Base-by-base conservation (phyloP, 2,797 vertebrate species). In the Falco cherrug region DNA sequence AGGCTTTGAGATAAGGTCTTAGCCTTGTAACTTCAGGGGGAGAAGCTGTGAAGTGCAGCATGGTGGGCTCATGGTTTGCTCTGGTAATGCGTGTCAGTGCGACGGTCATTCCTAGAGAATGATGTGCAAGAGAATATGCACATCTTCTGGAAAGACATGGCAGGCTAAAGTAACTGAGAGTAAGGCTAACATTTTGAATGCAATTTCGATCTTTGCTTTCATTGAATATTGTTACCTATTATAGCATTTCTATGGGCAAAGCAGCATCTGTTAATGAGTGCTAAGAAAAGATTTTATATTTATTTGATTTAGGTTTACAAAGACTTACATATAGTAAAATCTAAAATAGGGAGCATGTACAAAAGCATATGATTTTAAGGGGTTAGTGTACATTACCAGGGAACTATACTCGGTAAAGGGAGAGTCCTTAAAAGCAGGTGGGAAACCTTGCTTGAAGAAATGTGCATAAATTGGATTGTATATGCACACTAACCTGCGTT, bases 321-420 rank as follows among this genome's bases (percentile, higher is more conserved):
- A 37, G 13, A 6, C 17, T 59, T 51, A 17, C 7, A 21, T 37
- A 11, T 17, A 57, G 28, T 45, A 71, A 91, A 47, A 47, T 31
- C 11, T 22, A 35, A 73, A 74, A 31, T 9, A 26, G 5, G 11
- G 4, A 84, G 2, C 4, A 8, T 4, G 7, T 39, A 29, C 17
- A 39, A 67, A 77, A 81, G 4, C 16, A 31, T 6, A 64, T 4
- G 7, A 43, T 41, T 63, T 50, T 57, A 77, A 29, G 0, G 0
- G 4, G 50, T n/a, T 69, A n/a, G 8, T 14, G 3, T 60, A 20
- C 0, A 0, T 18, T 70, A n/a, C 7, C 26, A 71, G 21, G 7
- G 16, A 70, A 56, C 14, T 39, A 5, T 7, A 35, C 2, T 31
- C 10, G 3, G 1, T 50, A 45, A 82, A 53, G 9, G 3, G 11